Percentiles rank a stretch among this genome's conserved stretches.
phyloP scores from a whole-genome alignment of 2,797 vertebrate genomes.

The Sciurus carolinensis region DNA sequence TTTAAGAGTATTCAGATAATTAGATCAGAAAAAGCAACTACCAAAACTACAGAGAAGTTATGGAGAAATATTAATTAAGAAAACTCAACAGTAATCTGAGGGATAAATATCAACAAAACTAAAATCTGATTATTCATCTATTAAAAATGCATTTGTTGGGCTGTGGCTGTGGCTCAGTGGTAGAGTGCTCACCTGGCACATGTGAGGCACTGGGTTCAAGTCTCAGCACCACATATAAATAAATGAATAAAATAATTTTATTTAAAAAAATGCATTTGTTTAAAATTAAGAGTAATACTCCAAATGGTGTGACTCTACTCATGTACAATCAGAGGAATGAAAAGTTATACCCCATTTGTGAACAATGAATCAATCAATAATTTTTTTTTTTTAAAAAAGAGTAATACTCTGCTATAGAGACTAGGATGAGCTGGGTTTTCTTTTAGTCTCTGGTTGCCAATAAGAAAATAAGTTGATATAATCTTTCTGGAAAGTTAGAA shows the following conservation, averaged over 20 bases:
- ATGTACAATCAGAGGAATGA: too few species aligned
- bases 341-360: too few species aligned
- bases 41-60: neutral
- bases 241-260: too few species aligned
- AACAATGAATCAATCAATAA: too few species aligned
- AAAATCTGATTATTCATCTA: constrained; percentile 26
- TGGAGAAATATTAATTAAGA: neutral
- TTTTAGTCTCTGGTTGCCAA: neutral
- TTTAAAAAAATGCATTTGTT: neutral
- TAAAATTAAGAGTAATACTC: neutral
- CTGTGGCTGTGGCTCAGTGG: too few species aligned
- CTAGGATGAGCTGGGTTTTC: neutral
- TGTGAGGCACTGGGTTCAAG: too few species aligned
- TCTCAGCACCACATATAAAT: too few species aligned
- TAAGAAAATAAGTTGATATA: constrained; percentile 51
- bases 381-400: neutral
- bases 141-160: neutral
- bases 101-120: constrained; percentile 35
- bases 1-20: constrained; percentile 31
- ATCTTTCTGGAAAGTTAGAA: constrained; percentile 47
- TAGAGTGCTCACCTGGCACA: too few species aligned
- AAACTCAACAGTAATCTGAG: neutral
- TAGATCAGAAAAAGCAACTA: constrained; percentile 53
- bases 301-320: too few species aligned
- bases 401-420: neutral